phyloP scores from a whole-genome alignment of 2,113 vertebrate genomes.

The Pseudorhombus dupliciocellatus region DNA sequence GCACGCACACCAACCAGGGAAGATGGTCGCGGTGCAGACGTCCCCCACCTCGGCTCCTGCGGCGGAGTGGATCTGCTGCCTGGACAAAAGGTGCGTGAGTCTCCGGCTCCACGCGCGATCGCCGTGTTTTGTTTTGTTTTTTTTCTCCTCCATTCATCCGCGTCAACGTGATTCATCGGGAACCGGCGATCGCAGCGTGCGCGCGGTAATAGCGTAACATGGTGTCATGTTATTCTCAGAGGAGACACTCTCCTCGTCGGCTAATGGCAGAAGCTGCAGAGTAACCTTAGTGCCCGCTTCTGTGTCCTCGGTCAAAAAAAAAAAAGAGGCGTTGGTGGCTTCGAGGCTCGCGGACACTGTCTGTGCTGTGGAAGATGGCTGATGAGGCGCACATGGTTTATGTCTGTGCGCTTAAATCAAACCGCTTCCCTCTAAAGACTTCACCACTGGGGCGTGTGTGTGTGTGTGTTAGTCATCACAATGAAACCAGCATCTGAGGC shows the following conservation, averaged over 20 bases:
- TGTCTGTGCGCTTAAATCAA: slow-evolving; percentile 33
- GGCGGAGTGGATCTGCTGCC: slow-evolving; percentile 93
- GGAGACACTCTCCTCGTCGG: neutral
- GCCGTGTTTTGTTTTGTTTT: too few relatives aligned
- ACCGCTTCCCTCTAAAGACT: slow-evolving; percentile 31
- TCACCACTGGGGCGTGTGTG: slow-evolving; percentile 11
- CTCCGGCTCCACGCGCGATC: slow-evolving; percentile 5
- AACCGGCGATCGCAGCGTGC: slow-evolving; percentile 53
- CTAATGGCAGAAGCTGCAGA: neutral
- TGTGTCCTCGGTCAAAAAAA: slow-evolving; percentile 38
- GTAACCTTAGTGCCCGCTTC: neutral
- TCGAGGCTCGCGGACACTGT: slow-evolving; percentile 62
- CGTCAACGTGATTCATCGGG: slow-evolving; percentile 57
- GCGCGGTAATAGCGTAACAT: slow-evolving; percentile 18
- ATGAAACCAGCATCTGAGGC: slow-evolving; percentile 1
- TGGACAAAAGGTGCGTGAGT: slow-evolving; percentile 92
- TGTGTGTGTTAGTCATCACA: neutral
- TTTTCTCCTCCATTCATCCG: slow-evolving; percentile 54
- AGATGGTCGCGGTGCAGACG: slow-evolving; percentile 93
- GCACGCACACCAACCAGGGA: slow-evolving; percentile 62
- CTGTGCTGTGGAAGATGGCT: slow-evolving; percentile 31
- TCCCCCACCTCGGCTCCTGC: slow-evolving; percentile 85
- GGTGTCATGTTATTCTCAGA: neutral
- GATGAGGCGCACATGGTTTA: slow-evolving; percentile 61
- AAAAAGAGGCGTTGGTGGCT: slow-evolving; percentile 75